A percentile compares a stretch with the other conserved stretches of the same genome.
Evolutionary conservation across 2,888 invertebrate genomes (phyloP).

Genomic region (Eupelmus urozonus): DNA sequence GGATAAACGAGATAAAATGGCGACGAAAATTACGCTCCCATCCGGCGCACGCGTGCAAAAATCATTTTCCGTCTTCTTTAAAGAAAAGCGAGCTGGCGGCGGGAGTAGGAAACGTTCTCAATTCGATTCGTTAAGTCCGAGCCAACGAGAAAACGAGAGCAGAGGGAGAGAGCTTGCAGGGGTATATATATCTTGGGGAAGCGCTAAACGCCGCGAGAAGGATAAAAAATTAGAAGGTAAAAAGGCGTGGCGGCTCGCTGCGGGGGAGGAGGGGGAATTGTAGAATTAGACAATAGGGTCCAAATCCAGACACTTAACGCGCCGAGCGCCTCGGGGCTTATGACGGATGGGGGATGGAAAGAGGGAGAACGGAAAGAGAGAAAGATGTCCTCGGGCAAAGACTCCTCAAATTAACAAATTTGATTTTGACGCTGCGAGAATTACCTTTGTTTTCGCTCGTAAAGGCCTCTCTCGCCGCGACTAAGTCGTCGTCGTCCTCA

Average conservation of each 20-base stretch:
- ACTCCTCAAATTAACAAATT: slow-evolving; percentile 49
- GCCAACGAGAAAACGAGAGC: neutral
- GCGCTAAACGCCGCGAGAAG: neutral
- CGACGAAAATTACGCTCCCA: slow-evolving; percentile 27
- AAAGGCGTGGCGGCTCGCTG: neutral
- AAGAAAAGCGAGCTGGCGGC: too few relatives aligned
- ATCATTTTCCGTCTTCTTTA: slow-evolving; percentile 36
- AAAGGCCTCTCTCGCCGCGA: neutral
- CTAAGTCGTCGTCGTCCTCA: neutral
- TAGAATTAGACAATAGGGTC: slow-evolving; percentile 24
- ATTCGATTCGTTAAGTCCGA: slow-evolving; percentile 51
- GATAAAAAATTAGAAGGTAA: neutral
- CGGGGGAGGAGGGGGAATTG: neutral
- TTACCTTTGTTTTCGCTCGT: slow-evolving; percentile 42
- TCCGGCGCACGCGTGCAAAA: slow-evolving; percentile 15
- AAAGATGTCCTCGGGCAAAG: neutral
- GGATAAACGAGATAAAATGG: slow-evolving; percentile 9
- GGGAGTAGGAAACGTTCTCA: slow-evolving; percentile 12
- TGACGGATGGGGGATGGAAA: neutral
- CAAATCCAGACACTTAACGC: neutral
- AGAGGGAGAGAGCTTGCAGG: too few relatives aligned
- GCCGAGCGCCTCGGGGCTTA: neutral
- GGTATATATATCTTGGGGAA: too few relatives aligned
- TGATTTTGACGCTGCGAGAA: slow-evolving; percentile 27
- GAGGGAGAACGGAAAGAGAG: neutral